phyloP scores from a whole-genome alignment of 1,140 invertebrate genomes.

The Anastrepha ludens region DNA sequence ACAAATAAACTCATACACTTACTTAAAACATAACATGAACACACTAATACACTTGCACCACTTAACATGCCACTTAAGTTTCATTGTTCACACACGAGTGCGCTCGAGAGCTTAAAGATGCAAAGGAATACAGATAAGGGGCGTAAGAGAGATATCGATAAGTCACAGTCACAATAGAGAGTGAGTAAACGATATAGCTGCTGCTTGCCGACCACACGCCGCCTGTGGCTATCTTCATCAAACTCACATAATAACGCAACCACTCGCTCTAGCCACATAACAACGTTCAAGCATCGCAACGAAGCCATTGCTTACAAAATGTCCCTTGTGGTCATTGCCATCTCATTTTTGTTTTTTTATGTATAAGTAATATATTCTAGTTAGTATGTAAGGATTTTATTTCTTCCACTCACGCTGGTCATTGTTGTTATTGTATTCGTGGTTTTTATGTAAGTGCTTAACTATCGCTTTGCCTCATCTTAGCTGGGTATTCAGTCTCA shows the following conservation, averaged over 20 bases:
- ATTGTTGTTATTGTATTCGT: constrained; percentile 20
- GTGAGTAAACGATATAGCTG: background rate
- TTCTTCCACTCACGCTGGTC: background rate
- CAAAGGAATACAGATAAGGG: background rate
- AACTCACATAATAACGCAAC: background rate
- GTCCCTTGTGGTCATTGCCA: constrained; percentile 31
- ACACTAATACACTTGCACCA: background rate
- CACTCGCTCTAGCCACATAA: too few relatives aligned
- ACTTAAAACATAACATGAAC: background rate
- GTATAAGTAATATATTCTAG: background rate
- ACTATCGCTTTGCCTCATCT: background rate
- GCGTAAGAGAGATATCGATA: background rate
- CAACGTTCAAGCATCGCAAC: background rate
- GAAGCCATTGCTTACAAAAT: constrained; percentile 25
- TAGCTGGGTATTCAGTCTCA: background rate
- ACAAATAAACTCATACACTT: too few relatives aligned
- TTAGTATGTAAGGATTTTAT: background rate
- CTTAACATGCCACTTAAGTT: constrained; percentile 6
- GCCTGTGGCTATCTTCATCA: background rate
- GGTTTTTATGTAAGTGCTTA: background rate
- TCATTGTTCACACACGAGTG: constrained; percentile 42
- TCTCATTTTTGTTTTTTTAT: constrained; percentile 1
- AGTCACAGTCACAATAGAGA: background rate
- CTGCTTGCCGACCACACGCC: background rate
- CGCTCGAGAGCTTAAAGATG: background rate